Evolutionary conservation across 2,888 invertebrate genomes (phyloP).

Genomic region (Hirtodrosophila duncani): DNA sequence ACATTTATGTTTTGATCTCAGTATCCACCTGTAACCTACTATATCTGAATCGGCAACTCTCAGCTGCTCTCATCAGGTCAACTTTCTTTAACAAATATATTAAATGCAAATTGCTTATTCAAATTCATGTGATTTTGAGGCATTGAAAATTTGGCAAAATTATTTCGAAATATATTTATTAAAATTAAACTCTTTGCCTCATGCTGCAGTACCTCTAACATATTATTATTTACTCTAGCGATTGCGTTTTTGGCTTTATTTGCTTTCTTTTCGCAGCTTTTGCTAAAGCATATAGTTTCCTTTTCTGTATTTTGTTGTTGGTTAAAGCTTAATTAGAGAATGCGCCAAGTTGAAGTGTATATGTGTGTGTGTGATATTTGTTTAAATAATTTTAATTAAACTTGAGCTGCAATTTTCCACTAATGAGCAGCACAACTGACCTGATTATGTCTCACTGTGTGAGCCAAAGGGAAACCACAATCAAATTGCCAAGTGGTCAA

Average conservation of each 20-base stretch:
- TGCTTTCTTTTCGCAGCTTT: conserved; percentile 38
- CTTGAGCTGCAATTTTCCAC: conserved; percentile 19
- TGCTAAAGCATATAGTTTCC: conserved; percentile 12
- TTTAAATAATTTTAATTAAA: conserved; percentile 53
- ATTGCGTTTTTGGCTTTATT: conserved; percentile 3
- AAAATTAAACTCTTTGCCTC: conserved; percentile 54
- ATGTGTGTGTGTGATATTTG: conserved; percentile 33
- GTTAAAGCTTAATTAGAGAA: conserved; percentile 47
- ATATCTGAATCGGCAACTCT: too few species aligned
- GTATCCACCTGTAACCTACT: too few species aligned
- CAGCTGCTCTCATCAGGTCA: too few species aligned
- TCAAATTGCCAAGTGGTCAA: conserved; percentile 46
- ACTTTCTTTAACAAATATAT: too few species aligned
- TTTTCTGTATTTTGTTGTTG: too few species aligned
- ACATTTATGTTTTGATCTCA: too few species aligned
- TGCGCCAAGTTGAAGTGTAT: background rate
- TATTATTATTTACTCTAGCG: conserved; percentile 49
- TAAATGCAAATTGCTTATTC: too few species aligned
- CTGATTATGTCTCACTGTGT: too few species aligned
- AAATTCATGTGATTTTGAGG: conserved; percentile 10
- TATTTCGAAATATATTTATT: conserved; percentile 56
- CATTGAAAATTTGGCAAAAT: conserved; percentile 31
- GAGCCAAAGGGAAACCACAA: conserved; percentile 55
- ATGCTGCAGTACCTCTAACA: conserved; percentile 42
- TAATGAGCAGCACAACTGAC: conserved; percentile 34